Evolutionary conservation across 2,797 vertebrate species (phyloP), one percentile per base, ranked within the genome.

Genomic region (Tauraco hartlaubi): DNA sequence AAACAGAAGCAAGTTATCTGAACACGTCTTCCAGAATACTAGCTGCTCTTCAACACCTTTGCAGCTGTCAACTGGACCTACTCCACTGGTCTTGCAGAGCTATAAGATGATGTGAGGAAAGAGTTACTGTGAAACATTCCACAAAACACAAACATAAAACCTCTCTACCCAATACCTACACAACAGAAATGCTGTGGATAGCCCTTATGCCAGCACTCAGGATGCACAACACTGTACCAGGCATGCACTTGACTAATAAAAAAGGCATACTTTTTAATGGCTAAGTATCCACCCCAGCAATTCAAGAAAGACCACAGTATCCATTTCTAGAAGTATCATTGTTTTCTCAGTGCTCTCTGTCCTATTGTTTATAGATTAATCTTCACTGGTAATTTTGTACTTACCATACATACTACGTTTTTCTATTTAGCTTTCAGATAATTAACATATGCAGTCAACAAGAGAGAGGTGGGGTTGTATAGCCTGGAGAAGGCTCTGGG

Each of bases 21-120:
- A 90, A 59, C 8, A 2, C 1, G 3, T 31, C 48, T 64, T 62
- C 48, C 29, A 55, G 9, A 33, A 15, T 6, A 29, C 0, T 0
- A 73, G 13, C 56, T 85, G 37, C 33, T 88, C 64, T 71, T 16
- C 35, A 39, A 9, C 39, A 12, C 28, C 21, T 54, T 9, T 74
- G 41, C 33, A 72, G 63, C 59, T 37, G 15, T 46, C 52, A 91
- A 2, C 18, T 39, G 17, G 23, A 37, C 17, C 23, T 68, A 11
- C 9, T 46, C 26, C 17, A 5, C 23, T 49, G 63, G 20, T 71
- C 64, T 35, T 16, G 39, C 19, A 80, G 54, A 90, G 54, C 51
- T 8, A 0, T 17, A 46, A 61, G 31, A 25, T 2, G 4, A 28
- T 5, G 12, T 17, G 15, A 1, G 5, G 21, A 61, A 72, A 68